Evolutionary conservation across 2,113 vertebrate genomes (phyloP), one percentile per base, ranked within the genome.

Genomic region (Dipodomys stephensi): DNA sequence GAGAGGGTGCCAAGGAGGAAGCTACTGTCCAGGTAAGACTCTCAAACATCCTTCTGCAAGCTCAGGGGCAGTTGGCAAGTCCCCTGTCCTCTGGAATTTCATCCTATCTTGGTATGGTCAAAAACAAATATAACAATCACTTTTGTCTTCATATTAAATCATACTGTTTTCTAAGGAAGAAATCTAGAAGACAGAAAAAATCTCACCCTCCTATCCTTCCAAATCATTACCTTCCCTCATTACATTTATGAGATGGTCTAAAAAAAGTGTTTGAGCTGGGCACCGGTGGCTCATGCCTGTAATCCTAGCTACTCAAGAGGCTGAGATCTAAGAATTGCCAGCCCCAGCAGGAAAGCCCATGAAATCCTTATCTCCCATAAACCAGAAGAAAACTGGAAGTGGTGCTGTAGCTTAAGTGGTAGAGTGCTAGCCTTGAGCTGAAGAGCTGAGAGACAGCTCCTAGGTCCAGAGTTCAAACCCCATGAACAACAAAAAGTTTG

Each of bases 91-190:
- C 10, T 91, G 93, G 82, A 94, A 93, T 96, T 93, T 90, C 94
- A 86, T 93, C 82, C 81, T 90, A 69, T 91, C 93, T n/a, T 35
- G 53, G 28, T 39, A 1, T 71, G 49, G 46, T 80, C 69, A 80
- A 68, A 88, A 62, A 19, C 2, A 4, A 39, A 69, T 28, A 20
- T 2, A 49, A 97, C 76, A 80, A 96, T 53, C 88, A 44, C 71
- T 9, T 94, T 89, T 93, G 83, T 95, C 96, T 96, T 22, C 73
- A 49, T 39, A 60, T 86, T 88, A 69, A 96, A 88, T 72, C 84
- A 87, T 84, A 93, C 87, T 28, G 35, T 71, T 94, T 73, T 74
- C 30, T 44, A 46, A 94, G 77, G 83, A 95, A 95, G 23, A 96
- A 35, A 76, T n/a, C 30, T 46, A 0, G 0, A 85, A 94, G 93